Conservation (phyloP, 2,888 invertebrate species). For the Epistrophe eligans region DNA sequence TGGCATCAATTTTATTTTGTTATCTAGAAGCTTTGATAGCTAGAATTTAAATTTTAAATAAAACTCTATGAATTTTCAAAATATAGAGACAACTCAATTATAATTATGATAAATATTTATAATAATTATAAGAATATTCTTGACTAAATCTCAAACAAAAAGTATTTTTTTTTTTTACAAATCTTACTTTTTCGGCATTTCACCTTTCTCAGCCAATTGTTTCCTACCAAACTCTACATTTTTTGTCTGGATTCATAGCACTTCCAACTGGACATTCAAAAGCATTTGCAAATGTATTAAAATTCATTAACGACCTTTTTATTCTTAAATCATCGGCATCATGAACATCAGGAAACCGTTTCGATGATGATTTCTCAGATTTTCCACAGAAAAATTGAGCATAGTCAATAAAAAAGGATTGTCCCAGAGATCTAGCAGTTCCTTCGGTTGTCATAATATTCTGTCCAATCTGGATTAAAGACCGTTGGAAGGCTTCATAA, state of each 20-base stretch:
- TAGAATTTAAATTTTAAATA: no score
- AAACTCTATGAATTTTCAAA: no score
- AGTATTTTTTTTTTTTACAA: no score
- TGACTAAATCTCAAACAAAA: no score
- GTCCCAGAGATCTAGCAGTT: constrained; percentile 64
- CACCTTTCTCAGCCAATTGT: neutral
- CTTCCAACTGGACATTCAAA: constrained; percentile 77
- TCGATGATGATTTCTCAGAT: constrained; percentile 78
- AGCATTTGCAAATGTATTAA: constrained; percentile 79
- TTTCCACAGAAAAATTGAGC: constrained; percentile 82
- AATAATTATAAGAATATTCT: no score
- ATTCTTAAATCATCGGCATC: constrained; percentile 81
- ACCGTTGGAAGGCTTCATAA: constrained; percentile 79
- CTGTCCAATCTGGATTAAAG: constrained; percentile 37
- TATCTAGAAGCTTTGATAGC: no score
- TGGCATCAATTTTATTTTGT: no score
- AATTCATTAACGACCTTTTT: constrained; percentile 81
- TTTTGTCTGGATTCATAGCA: constrained; percentile 80
- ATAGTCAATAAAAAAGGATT: constrained; percentile 81
- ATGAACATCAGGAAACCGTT: constrained; percentile 79
- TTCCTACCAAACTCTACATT: constrained; percentile 81
- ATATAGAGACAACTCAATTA: no score
- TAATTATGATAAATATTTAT: no score
- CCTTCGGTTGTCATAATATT: constrained; percentile 17
- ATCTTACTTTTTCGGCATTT: no score